Evolutionary conservation across 2,888 invertebrate genomes (phyloP).

Genomic region (Diarsia mendica): DNA sequence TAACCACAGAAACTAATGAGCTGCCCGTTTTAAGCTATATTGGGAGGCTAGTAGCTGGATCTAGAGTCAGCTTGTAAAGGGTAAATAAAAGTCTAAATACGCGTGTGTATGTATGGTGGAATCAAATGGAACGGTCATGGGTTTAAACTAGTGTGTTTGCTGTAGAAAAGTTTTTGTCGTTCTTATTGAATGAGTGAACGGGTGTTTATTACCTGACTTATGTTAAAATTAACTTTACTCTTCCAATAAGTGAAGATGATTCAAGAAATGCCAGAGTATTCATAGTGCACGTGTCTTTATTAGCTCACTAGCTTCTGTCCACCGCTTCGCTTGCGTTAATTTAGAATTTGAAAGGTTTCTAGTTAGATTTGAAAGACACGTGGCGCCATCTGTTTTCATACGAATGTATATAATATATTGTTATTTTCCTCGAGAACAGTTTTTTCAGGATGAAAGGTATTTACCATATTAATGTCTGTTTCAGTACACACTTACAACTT

Average conservation of each 20-base stretch:
- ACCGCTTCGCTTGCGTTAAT: no score
- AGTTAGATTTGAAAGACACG: no score
- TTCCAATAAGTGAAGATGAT: neutral
- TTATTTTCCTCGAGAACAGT: no score
- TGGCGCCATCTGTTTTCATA: no score
- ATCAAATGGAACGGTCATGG: constrained; percentile 38
- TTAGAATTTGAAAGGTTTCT: no score
- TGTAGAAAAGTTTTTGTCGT: neutral
- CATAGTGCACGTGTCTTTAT: no score
- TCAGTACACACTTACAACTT: no score
- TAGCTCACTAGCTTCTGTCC: no score
- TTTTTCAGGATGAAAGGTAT: no score
- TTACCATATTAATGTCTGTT: no score
- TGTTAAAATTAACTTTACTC: neutral
- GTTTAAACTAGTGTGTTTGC: constrained; percentile 22
- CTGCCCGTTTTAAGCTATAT: constrained; percentile 35
- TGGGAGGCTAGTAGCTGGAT: constrained; percentile 14
- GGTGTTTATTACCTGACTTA: no score
- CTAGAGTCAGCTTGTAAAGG: constrained; percentile 30
- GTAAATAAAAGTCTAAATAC: constrained; percentile 48
- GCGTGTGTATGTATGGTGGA: constrained; percentile 28
- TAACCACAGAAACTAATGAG: constrained; percentile 61
- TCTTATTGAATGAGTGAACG: constrained; percentile 23
- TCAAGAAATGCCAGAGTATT: neutral
- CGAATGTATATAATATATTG: no score